Conservation (phyloP, 2,888 invertebrate genomes). For the Eupithecia pulchellata region DNA sequence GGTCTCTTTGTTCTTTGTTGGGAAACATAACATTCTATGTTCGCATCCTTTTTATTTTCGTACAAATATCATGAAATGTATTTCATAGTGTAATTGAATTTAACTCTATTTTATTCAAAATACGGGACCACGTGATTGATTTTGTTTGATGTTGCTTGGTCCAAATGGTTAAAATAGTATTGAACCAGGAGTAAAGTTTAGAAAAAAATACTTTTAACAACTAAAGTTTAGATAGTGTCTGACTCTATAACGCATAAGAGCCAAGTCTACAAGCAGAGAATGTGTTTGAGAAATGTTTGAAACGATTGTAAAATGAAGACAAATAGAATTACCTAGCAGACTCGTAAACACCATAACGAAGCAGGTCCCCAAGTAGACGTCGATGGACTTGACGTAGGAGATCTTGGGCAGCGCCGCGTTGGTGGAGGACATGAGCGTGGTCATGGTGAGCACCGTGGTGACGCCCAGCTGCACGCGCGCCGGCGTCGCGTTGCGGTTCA, state of each 20-base stretch:
- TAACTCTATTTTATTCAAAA: too few species aligned
- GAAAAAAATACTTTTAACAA: too few species aligned
- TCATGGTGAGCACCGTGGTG: constrained; percentile 98
- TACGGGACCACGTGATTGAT: neutral
- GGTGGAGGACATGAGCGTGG: constrained; percentile 97
- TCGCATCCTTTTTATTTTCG: too few species aligned
- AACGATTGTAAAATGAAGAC: neutral
- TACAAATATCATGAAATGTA: too few species aligned
- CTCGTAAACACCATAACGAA: constrained; percentile 99
- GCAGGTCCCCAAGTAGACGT: constrained; percentile 97
- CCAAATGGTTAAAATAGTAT: neutral
- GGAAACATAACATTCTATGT: too few species aligned
- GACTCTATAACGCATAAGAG: too few species aligned
- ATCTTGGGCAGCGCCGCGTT: constrained; percentile 98
- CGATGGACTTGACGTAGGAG: constrained; percentile 97
- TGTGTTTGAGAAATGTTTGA: neutral
- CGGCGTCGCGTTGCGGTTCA: constrained; percentile 96
- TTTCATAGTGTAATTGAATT: too few species aligned
- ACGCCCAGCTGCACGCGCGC: constrained; percentile 96
- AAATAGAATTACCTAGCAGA: constrained; percentile 88
- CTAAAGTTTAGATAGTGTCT: neutral
- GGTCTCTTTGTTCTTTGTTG: too few species aligned
- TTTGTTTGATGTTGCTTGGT: neutral
- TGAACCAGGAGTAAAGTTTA: neutral
- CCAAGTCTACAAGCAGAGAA: too few species aligned